A percentile compares a stretch with the other conserved stretches of the same genome.
Conservation (phyloP, 2,888 invertebrate genomes). For the Mellilla xanthometata region DNA sequence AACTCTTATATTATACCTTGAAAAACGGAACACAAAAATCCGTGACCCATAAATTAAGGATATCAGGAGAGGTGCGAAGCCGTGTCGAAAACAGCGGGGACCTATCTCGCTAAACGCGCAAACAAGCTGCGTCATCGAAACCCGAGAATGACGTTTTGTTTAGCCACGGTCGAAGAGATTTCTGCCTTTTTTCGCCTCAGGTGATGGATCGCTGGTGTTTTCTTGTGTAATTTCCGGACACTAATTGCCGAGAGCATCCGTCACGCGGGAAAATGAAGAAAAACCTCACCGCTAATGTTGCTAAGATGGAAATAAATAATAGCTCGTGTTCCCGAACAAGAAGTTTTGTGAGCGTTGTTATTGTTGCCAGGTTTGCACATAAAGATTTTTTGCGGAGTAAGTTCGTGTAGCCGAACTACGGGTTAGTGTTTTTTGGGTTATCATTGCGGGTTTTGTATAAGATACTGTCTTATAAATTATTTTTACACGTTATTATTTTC, state of each 20-base stretch:
- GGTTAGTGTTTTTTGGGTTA: background rate
- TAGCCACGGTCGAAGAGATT: slow-evolving; percentile 62
- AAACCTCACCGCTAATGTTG: slow-evolving; percentile 50
- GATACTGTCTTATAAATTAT: no score
- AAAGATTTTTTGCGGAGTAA: background rate
- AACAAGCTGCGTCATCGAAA: slow-evolving; percentile 49
- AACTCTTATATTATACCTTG: no score
- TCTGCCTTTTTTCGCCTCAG: slow-evolving; percentile 68
- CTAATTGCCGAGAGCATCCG: slow-evolving; percentile 77
- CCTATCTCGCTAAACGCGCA: slow-evolving; percentile 28
- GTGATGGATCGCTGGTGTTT: slow-evolving; percentile 78
- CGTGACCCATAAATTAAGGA: no score
- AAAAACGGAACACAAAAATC: no score
- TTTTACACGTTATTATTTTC: no score
- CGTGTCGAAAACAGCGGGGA: slow-evolving; percentile 13
- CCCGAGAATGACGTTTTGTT: slow-evolving; percentile 59
- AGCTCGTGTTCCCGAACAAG: slow-evolving; percentile 35
- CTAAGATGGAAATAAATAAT: slow-evolving; percentile 49
- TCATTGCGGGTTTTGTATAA: background rate
- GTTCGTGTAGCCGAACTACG: background rate
- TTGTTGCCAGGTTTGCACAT: slow-evolving; percentile 21
- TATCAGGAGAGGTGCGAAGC: slow-evolving; percentile 9
- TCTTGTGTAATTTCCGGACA: slow-evolving; percentile 80
- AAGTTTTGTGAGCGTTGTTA: slow-evolving; percentile 27
- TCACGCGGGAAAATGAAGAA: slow-evolving; percentile 64